These are phyloP conservation scores for Hoplodrina ambigua DNA, from an alignment of 2,888 invertebrate species.

Conservation along the genomic window DNA sequence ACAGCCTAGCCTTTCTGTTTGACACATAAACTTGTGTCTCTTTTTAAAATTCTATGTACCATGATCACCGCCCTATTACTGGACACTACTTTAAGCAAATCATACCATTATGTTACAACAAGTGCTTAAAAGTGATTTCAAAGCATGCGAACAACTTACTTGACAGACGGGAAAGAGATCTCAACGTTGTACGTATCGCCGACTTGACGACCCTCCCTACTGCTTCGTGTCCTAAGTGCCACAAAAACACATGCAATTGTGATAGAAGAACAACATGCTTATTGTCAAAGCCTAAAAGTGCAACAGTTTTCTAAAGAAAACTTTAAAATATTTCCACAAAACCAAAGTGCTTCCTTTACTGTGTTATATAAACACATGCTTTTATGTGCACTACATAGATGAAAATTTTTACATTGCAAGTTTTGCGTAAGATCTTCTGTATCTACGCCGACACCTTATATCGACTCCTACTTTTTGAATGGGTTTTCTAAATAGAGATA, in stretches of 20 bases:
- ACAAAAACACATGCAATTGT: constrained; percentile 88
- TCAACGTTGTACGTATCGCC: constrained; percentile 97
- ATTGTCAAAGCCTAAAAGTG: constrained; percentile 67
- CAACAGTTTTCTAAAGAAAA: constrained; percentile 43
- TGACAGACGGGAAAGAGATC: constrained; percentile 97
- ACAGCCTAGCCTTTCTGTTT: background rate
- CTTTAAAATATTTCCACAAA: constrained; percentile 48
- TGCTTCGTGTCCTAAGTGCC: constrained; percentile 92
- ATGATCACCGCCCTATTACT: background rate
- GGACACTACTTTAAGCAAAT: constrained; percentile 44
- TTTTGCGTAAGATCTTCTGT: constrained; percentile 49
- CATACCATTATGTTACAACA: constrained; percentile 43
- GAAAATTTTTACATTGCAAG: constrained; percentile 50
- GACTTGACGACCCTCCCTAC: constrained; percentile 95
- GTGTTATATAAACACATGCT: constrained; percentile 69
- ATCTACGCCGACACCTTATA: constrained; percentile 71
- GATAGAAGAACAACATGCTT: constrained; percentile 84
- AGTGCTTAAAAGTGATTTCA: constrained; percentile 72
- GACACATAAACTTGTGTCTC: background rate
- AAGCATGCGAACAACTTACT: constrained; percentile 92
- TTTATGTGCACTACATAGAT: constrained; percentile 65
- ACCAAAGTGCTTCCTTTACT: constrained; percentile 51
- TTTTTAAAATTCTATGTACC: constrained; percentile 5
- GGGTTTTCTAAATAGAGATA: constrained; percentile 7
- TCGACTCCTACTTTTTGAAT: constrained; percentile 36